phyloP scores from a whole-genome alignment of 2,113 vertebrate genomes.

The Beaufortia kweichowensis region DNA sequence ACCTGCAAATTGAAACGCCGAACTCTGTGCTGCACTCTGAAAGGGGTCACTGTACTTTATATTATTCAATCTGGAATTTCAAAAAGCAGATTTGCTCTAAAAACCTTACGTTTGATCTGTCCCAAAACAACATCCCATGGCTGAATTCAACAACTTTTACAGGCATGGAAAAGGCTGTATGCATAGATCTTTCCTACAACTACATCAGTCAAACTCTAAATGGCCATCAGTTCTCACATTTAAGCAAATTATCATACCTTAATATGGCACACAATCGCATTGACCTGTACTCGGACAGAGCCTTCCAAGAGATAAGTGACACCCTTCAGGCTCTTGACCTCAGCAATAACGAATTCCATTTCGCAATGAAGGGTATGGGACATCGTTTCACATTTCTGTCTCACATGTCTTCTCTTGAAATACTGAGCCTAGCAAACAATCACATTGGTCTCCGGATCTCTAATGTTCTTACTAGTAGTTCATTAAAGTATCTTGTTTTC shows the following conservation, averaged over 20 bases:
- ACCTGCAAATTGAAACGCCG: conserved; percentile 7
- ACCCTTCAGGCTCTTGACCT: conserved; percentile 76
- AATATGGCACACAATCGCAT: conserved; percentile 78
- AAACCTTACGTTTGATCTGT: conserved; percentile 69
- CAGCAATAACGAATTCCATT: conserved; percentile 77
- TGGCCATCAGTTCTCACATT: conserved; percentile 56
- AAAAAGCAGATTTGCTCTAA: conserved; percentile 51
- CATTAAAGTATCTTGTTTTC: conserved; percentile 73
- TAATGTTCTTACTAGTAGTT: conserved; percentile 63
- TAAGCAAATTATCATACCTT: conserved; percentile 68
- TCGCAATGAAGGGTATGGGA: conserved; percentile 77
- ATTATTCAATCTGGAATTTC: conserved; percentile 54
- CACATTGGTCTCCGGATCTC: conserved; percentile 72
- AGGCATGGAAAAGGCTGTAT: conserved; percentile 73
- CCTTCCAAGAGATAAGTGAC: conserved; percentile 68
- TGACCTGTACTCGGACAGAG: conserved; percentile 70
- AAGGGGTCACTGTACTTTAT: background rate
- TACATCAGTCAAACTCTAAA: conserved; percentile 75
- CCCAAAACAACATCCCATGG: conserved; percentile 75
- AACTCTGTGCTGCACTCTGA: conserved; percentile 15
- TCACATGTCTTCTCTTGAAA: conserved; percentile 64
- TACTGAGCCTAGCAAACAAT: conserved; percentile 75
- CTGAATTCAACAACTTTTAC: conserved; percentile 63
- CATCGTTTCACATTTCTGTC: conserved; percentile 72
- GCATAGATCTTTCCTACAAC: conserved; percentile 78